phyloP scores from a whole-genome alignment of 2,113 vertebrate species.

The Phoenicopterus ruber region DNA sequence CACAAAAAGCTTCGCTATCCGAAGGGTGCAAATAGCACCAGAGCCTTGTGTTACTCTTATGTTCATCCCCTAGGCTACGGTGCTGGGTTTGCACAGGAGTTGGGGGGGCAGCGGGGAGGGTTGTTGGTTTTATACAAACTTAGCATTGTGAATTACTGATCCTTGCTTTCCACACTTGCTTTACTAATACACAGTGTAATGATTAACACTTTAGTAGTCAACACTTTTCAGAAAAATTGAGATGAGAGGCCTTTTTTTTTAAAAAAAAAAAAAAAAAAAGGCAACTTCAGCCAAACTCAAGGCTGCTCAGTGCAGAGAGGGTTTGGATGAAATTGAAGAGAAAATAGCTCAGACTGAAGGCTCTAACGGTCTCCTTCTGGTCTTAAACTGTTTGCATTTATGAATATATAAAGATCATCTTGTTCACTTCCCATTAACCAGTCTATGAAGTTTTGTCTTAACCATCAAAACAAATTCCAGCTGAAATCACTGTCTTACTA shows the following conservation, averaged over 20 bases:
- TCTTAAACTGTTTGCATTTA: constrained; percentile 18
- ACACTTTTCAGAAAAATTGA: not conserved
- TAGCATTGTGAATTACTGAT: not conserved
- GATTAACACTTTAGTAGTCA: not conserved
- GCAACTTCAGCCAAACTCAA: not conserved
- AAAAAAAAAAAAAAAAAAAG: not conserved
- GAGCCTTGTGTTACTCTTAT: constrained; percentile 6
- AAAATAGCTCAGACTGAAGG: not conserved
- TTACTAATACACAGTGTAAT: not conserved
- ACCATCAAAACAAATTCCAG: not conserved
- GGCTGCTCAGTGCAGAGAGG: not conserved
- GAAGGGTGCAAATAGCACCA: constrained; percentile 46
- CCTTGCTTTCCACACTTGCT: constrained; percentile 15
- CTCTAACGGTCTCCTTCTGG: not conserved
- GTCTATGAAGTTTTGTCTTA: not conserved
- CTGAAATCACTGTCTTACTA: not conserved
- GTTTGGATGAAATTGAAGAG: constrained; percentile 7
- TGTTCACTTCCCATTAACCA: not conserved
- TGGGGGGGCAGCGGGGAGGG: not conserved
- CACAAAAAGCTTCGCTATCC: constrained; percentile 49
- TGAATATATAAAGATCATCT: not conserved
- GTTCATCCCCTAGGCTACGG: constrained; percentile 34
- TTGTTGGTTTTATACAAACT: not conserved
- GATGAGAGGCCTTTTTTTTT: not conserved
- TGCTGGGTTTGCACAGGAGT: not conserved